Evolutionary conservation across 2,888 invertebrate species (phyloP).

Genomic region (Oligia latruncula): DNA sequence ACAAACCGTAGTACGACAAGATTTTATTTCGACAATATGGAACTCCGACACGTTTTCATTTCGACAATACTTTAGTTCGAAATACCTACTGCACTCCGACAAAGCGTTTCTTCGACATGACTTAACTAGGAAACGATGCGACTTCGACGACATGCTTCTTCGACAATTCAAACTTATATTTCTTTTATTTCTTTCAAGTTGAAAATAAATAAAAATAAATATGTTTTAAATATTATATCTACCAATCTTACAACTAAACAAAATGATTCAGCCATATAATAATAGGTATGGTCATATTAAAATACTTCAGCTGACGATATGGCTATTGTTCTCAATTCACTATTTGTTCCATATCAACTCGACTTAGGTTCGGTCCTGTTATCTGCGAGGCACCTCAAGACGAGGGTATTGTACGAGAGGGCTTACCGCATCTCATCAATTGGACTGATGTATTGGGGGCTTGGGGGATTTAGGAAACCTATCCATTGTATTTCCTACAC

Average conservation of each 20-base stretch:
- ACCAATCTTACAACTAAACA: neutral
- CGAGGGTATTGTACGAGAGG: conserved; percentile 1
- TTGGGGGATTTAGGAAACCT: conserved; percentile 1
- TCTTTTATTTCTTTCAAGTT: too few relatives aligned
- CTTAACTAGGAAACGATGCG: too few relatives aligned
- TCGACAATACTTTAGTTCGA: too few relatives aligned
- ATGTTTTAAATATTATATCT: too few relatives aligned
- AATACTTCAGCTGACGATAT: neutral
- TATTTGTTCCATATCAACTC: neutral
- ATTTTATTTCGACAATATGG: too few relatives aligned
- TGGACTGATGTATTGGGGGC: neutral
- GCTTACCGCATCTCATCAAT: neutral
- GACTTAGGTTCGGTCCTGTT: neutral
- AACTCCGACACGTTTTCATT: too few relatives aligned
- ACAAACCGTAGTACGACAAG: too few relatives aligned
- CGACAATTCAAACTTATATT: too few relatives aligned
- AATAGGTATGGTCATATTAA: neutral
- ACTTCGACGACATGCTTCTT: too few relatives aligned
- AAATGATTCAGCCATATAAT: neutral
- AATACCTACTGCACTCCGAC: too few relatives aligned
- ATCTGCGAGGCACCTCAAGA: neutral
- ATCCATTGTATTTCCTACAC: neutral
- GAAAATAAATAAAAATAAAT: too few relatives aligned
- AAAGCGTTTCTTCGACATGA: too few relatives aligned
- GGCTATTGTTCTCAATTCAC: conserved; percentile 5